Conservation (phyloP, 2,113 vertebrate species). For the Phylloscopus trochilus region DNA sequence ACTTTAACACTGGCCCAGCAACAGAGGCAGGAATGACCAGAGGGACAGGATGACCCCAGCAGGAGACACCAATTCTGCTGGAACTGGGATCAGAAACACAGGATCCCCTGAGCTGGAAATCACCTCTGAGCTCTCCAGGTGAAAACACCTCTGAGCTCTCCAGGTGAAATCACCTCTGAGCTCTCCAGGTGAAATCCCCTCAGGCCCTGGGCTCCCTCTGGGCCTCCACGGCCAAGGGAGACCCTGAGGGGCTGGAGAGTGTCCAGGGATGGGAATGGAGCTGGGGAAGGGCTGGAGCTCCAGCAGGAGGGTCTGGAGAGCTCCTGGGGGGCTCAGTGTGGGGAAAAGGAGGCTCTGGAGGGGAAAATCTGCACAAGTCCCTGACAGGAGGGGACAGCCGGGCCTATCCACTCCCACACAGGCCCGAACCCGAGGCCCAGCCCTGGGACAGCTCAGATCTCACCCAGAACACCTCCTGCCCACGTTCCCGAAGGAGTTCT, state of each 20-base stretch:
- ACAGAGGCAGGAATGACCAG: neutral
- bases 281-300: neutral
- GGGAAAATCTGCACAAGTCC: neutral
- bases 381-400: no score
- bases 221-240: neutral
- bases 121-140: neutral
- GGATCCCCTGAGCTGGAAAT: neutral
- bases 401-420: no score
- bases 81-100: neutral
- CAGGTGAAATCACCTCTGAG: neutral
- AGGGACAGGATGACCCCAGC: neutral
- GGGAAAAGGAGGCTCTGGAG: neutral
- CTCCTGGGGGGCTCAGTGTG: neutral
- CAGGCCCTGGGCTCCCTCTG: neutral
- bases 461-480: no score
- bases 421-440: no score
- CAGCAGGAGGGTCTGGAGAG: neutral
- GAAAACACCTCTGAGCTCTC: neutral
- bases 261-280: neutral
- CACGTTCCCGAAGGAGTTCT: no score
- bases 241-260: rapidly evolving
- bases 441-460: no score
- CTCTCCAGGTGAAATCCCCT: no score
- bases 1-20: neutral
- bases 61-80: neutral